Conservation (phyloP, 2,113 vertebrate genomes). For the Otus sunia region DNA sequence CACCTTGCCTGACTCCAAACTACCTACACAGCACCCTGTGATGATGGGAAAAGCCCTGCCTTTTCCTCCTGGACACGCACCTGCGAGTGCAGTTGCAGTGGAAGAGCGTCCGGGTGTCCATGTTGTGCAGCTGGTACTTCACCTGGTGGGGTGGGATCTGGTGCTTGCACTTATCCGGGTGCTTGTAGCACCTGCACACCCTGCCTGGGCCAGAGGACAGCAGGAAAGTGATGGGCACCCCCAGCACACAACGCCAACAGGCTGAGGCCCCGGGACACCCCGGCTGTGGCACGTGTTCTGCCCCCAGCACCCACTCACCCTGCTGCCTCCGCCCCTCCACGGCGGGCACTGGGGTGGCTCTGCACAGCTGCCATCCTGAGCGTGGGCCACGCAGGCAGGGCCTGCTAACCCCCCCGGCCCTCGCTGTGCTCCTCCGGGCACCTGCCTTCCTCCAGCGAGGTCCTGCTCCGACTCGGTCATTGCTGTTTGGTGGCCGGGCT, state of each 20-base stretch:
- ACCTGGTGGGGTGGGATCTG: conserved; percentile 72
- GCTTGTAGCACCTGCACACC: conserved; percentile 70
- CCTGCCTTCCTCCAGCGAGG: background rate
- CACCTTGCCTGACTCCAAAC: background rate
- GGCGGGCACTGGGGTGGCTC: fast-evolving
- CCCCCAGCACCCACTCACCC: background rate
- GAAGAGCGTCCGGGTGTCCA: conserved; percentile 67
- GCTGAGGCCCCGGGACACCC: background rate
- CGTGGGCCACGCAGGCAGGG: fast-evolving
- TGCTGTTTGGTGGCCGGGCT: background rate
- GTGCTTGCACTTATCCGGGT: conserved; percentile 72
- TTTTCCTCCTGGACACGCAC: conserved; percentile 47
- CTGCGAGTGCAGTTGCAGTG: conserved; percentile 85
- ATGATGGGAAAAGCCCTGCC: background rate
- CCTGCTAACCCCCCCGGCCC: background rate
- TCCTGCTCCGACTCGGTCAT: background rate
- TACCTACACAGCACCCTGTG: too few relatives aligned
- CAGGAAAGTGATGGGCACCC: background rate
- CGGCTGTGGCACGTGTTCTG: fast-evolving
- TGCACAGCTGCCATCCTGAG: too few relatives aligned
- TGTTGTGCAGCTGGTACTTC: conserved; percentile 78
- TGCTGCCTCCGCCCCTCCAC: background rate
- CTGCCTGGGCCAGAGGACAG: conserved; percentile 35
- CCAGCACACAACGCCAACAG: fast-evolving
- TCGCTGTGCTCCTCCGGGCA: too few relatives aligned